Conservation (phyloP, 2,797 vertebrate genomes). For the Kryptolebias ocellatus region DNA sequence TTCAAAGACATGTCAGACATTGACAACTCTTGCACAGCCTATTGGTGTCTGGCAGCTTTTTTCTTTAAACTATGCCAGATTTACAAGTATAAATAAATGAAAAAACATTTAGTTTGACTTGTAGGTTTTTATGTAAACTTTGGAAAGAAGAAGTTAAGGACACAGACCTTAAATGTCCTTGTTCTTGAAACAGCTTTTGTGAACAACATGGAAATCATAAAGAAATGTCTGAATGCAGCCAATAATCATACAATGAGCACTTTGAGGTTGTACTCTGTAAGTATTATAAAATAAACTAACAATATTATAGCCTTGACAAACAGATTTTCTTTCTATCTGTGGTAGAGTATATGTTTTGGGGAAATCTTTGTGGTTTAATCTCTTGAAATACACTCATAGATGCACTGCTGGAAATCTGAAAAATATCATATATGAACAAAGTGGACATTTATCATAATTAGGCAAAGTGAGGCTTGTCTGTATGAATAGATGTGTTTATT, state of each 20-base stretch:
- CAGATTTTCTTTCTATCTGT: conserved; percentile 9
- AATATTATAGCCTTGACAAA: conserved; percentile 29
- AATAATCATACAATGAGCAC: conserved; percentile 16
- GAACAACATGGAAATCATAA: conserved; percentile 7
- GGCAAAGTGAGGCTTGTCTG: conserved; percentile 26
- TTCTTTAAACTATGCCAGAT: conserved; percentile 21
- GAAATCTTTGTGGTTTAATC: conserved; percentile 20
- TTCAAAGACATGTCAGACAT: not conserved
- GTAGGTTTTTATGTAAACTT: conserved; percentile 24
- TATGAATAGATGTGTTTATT: conserved; percentile 20
- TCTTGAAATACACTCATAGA: conserved; percentile 13
- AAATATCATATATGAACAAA: conserved; percentile 11
- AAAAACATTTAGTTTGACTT: conserved; percentile 19
- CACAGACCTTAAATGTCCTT: conserved; percentile 5
- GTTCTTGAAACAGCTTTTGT: not conserved
- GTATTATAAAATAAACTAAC: conserved; percentile 19
- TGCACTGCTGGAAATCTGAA: not conserved
- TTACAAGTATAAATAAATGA: conserved; percentile 18
- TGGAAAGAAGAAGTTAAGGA: conserved; percentile 15
- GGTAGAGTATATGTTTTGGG: not conserved
- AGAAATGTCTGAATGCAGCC: conserved; percentile 11
- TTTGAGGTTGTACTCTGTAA: conserved; percentile 38
- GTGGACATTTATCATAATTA: conserved; percentile 19
- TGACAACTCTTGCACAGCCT: too few relatives aligned
- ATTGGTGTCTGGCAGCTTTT: too few relatives aligned